These are phyloP conservation scores for Puma concolor DNA, from an alignment of 2,113 vertebrate genomes.

Conservation along the genomic window DNA sequence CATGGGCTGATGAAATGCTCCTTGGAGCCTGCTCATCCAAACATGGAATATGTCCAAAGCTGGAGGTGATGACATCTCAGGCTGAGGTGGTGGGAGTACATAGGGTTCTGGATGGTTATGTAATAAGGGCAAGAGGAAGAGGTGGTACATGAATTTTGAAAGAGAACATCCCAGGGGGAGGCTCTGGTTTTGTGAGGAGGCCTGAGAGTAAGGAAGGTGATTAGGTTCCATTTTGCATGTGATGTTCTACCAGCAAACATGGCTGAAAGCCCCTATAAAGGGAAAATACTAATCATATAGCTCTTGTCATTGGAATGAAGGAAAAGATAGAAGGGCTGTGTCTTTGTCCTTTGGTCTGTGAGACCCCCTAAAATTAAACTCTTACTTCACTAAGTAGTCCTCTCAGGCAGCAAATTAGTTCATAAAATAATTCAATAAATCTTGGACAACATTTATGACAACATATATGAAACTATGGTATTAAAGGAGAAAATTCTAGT, in stretches of 20 bases:
- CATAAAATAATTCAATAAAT: slow-evolving; percentile 15
- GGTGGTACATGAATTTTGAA: not conserved
- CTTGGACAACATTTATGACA: not conserved
- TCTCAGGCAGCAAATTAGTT: not conserved
- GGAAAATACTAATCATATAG: not conserved
- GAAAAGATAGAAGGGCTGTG: not conserved
- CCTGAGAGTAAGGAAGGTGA: not conserved
- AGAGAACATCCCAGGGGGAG: not conserved
- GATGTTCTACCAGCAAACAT: not conserved
- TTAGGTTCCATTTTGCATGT: not conserved
- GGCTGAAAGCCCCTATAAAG: not conserved
- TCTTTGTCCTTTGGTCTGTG: not conserved
- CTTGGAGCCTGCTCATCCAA: slow-evolving; percentile 39
- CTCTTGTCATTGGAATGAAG: not conserved
- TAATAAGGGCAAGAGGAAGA: not conserved
- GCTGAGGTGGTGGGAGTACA: not conserved
- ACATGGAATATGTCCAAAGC: not conserved
- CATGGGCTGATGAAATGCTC: slow-evolving; percentile 31
- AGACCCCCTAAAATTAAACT: not conserved
- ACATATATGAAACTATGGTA: not conserved
- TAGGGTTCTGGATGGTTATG: not conserved
- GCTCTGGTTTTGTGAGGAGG: not conserved
- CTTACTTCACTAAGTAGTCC: not conserved
- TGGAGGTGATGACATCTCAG: slow-evolving; percentile 11
- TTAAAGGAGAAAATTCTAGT: not conserved